phyloP scores from a whole-genome alignment of 2,113 vertebrate genomes.

The Gallinago undulata region DNA sequence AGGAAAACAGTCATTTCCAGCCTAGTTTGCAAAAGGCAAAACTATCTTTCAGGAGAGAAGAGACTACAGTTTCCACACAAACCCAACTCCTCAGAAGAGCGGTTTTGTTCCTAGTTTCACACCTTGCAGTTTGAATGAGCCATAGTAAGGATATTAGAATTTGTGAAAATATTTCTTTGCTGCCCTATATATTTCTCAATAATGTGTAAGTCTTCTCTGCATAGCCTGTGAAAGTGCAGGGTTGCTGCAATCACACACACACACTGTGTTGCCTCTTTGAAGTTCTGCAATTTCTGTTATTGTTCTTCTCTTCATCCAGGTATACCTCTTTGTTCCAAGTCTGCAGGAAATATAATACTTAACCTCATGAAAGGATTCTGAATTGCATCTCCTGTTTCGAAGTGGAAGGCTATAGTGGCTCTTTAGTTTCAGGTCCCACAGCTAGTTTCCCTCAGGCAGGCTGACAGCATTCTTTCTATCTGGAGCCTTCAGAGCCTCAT shows the following conservation, averaged over 20 bases:
- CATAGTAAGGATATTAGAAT: background rate
- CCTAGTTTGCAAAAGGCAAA: background rate
- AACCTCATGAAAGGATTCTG: background rate
- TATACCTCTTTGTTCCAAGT: background rate
- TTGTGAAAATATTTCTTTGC: background rate
- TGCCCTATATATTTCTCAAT: background rate
- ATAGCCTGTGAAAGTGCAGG: background rate
- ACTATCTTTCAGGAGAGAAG: background rate
- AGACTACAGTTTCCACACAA: background rate
- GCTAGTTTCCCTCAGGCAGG: background rate
- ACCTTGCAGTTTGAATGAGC: background rate
- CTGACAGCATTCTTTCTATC: background rate
- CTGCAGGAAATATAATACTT: background rate
- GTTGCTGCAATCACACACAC: background rate
- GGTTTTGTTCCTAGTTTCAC: background rate
- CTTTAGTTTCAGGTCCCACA: background rate
- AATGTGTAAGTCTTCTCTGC: background rate
- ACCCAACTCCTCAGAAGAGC: background rate
- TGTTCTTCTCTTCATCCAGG: background rate
- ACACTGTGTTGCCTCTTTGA: background rate
- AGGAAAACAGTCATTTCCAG: background rate
- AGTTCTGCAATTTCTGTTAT: background rate
- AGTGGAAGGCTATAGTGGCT: background rate
- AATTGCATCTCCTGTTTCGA: background rate
- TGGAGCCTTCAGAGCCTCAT: background rate